Percentiles rank a stretch among this genome's conserved stretches.
Conservation (phyloP, 2,888 invertebrate species). For the Strigamia transsilvanica region DNA sequence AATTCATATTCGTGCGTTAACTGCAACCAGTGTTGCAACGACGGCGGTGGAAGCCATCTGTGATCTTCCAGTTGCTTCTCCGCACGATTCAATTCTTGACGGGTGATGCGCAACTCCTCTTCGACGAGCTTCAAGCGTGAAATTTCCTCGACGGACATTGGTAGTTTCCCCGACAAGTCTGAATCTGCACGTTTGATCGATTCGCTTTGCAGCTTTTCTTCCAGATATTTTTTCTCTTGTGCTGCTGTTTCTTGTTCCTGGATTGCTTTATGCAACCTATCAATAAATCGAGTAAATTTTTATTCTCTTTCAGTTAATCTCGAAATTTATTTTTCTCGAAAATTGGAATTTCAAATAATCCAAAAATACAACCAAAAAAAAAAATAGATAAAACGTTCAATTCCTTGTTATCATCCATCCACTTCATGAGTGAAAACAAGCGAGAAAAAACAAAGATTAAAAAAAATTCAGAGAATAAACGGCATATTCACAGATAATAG, state of each 20-base stretch:
- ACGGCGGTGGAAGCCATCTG: slow-evolving; percentile 87
- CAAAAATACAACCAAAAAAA: background rate
- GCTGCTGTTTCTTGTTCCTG: slow-evolving; percentile 78
- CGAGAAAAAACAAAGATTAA: slow-evolving; percentile 48
- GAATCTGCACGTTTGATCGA: slow-evolving; percentile 64
- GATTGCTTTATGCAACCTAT: slow-evolving; percentile 77
- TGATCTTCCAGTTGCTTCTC: slow-evolving; percentile 90
- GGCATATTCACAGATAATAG: background rate
- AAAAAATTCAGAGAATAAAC: slow-evolving; percentile 4
- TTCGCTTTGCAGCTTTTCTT: slow-evolving; percentile 80
- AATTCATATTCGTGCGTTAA: slow-evolving; percentile 96
- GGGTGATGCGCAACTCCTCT: slow-evolving; percentile 58
- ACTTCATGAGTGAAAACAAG: background rate
- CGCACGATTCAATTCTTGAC: slow-evolving; percentile 74
- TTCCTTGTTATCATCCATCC: background rate
- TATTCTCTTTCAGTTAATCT: background rate
- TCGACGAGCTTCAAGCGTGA: slow-evolving; percentile 62
- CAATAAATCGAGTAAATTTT: background rate
- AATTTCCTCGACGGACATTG: slow-evolving; percentile 18
- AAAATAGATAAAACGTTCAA: background rate
- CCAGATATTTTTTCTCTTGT: slow-evolving; percentile 71
- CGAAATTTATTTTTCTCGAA: background rate
- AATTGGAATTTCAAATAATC: background rate
- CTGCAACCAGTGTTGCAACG: slow-evolving; percentile 93
- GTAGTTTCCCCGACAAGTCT: background rate